phyloP scores from a whole-genome alignment of 1,140 invertebrate species.

The Brachionus paranguensis region DNA sequence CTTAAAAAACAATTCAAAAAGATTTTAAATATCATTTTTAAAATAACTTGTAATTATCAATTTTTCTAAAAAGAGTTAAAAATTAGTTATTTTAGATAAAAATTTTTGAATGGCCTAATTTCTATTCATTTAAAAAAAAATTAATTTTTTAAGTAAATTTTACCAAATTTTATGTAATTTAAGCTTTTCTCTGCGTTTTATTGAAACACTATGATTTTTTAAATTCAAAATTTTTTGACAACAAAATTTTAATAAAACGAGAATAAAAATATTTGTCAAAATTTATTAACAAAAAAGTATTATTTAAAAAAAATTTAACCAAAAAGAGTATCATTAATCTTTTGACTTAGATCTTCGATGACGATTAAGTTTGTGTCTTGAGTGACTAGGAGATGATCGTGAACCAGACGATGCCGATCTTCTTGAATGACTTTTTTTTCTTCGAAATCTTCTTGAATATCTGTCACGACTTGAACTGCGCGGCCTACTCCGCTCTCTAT shows the following conservation, averaged over 20 bases:
- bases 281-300: background rate
- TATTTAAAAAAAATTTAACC: background rate
- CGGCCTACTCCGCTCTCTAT: background rate
- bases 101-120: too few relatives aligned
- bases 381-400: background rate
- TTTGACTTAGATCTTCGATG: background rate
- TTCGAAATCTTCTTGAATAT: background rate
- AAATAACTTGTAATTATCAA: too few relatives aligned
- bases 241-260: background rate
- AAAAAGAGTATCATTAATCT: background rate
- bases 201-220: too few relatives aligned
- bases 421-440: background rate
- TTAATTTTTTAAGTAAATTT: too few relatives aligned
- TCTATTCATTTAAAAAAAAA: too few relatives aligned
- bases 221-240: too few relatives aligned
- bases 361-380: background rate
- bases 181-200: too few relatives aligned
- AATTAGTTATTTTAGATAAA: too few relatives aligned
- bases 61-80: too few relatives aligned
- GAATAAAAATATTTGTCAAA: background rate
- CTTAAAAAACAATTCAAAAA: too few relatives aligned
- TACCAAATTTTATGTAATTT: too few relatives aligned
- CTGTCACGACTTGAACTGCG: background rate
- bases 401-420: slow-evolving; percentile 3
- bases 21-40: too few relatives aligned